These are phyloP conservation scores for human DNA, from an alignment of 2,113 vertebrate species.

Conservation along the genomic window DNA sequence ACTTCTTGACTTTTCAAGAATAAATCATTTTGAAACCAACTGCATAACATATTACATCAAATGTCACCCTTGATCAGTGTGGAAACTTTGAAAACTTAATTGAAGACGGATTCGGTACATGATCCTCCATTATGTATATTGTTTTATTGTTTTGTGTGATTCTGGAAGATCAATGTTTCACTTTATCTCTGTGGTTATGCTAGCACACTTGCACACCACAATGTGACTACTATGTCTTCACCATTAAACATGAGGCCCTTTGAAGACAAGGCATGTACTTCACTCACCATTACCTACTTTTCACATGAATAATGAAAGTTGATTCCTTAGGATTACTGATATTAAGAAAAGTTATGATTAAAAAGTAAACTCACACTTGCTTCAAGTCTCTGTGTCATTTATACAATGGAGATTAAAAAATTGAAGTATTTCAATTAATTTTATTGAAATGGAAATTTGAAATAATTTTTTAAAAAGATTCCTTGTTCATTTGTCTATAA, in stretches of 20 bases:
- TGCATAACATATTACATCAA: neutral
- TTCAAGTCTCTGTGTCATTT: neutral
- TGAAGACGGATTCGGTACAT: neutral
- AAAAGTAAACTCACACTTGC: neutral
- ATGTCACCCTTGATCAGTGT: neutral
- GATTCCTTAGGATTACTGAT: neutral
- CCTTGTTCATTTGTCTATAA: neutral
- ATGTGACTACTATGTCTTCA: neutral
- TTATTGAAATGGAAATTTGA: neutral
- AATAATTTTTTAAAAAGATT: neutral
- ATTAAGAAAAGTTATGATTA: neutral
- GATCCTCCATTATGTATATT: neutral
- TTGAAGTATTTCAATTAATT: neutral
- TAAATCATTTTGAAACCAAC: neutral
- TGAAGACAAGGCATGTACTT: neutral
- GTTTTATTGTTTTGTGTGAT: neutral
- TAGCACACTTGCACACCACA: neutral
- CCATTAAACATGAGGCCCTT: neutral
- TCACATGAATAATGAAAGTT: neutral
- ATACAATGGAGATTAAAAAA: neutral
- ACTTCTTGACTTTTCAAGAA: neutral
- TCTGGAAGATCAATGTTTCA: neutral
- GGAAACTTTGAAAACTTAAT: neutral
- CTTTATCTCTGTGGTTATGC: neutral
- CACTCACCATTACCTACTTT: neutral